Evolutionary conservation across 2,797 vertebrate genomes (phyloP), one percentile per base, ranked within the genome.

Genomic region (Cottoperca gobio): DNA sequence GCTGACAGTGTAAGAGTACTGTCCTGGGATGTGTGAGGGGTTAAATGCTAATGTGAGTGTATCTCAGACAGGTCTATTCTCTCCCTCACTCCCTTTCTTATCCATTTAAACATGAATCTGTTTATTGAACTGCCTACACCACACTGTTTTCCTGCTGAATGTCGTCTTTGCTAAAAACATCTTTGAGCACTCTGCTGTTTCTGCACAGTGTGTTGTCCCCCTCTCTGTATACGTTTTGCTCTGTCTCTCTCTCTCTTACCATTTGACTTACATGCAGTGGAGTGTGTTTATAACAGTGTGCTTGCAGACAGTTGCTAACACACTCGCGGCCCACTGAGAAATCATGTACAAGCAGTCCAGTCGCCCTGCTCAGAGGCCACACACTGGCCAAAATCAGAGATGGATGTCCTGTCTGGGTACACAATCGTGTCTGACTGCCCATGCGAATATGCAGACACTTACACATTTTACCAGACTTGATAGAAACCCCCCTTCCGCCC

Each of bases 41-140:
- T 88, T 88, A 92, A 89, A 92, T 86, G 84, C 88, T 86, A 85
- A 91, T 87, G 81, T 79, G 65, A 24, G 40, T 52, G 46, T 66
- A 69, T 83, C 67, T 66, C 58, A 77, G 79, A 79, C 81, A 79
- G 58, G 58, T 88, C 82, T 79, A 52, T 77, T 80, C 72, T 76
- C 55, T 63, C 39, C 65, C 48, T 37, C 52, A 12, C 57, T 42
- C 66, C 28, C 57, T 70, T 70, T 78, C 83, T 70, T 79, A 90
- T 86, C 82, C 86, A 90, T 90, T 89, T 88, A 90, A 89, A 91
- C 89, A 88, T 84, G 86, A 89, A 85, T 73, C 64, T 75, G 59
- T 83, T 77, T 84, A 68, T 78, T 82, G 64, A 84, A 71, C 79
- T 58, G 21, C 59, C 63, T 62, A 83, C 67, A 72, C 79, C 73